These are phyloP conservation scores for Dipodomys ordii DNA, from an alignment of 2,113 vertebrate genomes.

Conservation along the genomic window DNA sequence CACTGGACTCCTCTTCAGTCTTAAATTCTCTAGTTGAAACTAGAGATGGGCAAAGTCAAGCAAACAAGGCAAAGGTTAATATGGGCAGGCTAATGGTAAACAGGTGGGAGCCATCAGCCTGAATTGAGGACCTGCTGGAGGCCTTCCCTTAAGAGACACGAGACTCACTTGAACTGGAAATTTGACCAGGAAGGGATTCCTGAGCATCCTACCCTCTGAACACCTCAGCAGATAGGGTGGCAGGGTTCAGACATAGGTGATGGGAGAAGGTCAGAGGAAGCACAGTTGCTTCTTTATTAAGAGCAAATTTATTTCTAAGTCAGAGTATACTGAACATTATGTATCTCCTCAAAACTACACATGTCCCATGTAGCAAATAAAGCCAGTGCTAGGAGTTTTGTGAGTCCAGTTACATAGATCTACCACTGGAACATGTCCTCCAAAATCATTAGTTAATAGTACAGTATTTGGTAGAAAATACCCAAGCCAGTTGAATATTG, in stretches of 20 bases:
- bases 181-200: conserved; percentile 71
- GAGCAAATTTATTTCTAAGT: too few relatives aligned
- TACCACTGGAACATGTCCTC: neutral
- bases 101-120: conserved; percentile 63
- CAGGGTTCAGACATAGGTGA: conserved; percentile 64
- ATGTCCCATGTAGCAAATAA: neutral
- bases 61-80: conserved; percentile 82
- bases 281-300: neutral
- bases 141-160: conserved; percentile 57
- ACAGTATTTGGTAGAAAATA: neutral
- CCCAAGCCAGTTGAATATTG: neutral
- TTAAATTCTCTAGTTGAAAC: conserved; percentile 64
- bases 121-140: neutral
- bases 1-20: conserved; percentile 16
- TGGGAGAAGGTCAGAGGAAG: neutral
- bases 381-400: neutral
- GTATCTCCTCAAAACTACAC: neutral
- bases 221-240: conserved; percentile 7
- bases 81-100: conserved; percentile 66
- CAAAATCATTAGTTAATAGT: neutral
- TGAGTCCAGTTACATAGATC: neutral
- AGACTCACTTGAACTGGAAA: conserved; percentile 67
- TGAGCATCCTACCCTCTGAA: neutral
- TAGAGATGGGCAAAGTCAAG: conserved; percentile 77
- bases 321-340: too few relatives aligned